Base-by-base conservation (phyloP, 2,888 invertebrate species). In the Ypsolopha scabrella region DNA sequence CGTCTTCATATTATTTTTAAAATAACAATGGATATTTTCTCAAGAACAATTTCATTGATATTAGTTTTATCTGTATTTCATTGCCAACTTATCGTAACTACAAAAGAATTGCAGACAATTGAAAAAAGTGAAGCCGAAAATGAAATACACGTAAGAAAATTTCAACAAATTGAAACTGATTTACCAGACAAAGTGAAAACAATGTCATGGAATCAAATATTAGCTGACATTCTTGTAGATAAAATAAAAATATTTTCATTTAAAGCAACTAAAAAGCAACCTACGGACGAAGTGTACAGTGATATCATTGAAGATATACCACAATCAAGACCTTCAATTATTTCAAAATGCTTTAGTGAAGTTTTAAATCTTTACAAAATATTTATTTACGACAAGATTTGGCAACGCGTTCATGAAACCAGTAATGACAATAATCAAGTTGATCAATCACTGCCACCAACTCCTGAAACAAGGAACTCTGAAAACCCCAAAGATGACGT, bases 211-310 rank as follows among this genome's bases (percentile, higher is more conserved):
- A 81, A 79, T 63, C 75, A 79, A 56, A 70, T 82, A 53, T 59
- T 83, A 39, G 82, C 83, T 6, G 73, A 77, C 55, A 71, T 74
- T 53, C 63, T 82, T 55, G 74, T 81, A 59, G 76, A 74, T 54
- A 75, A 69, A 63, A 71, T 80, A 59, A 72, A 67, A 56, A 65
- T 75, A 67, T 70, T 78, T 64, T 33, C 70, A 41, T 70, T 68
- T 52, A 64, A 64, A 24, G 24, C 24, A 24, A 24, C 24, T 24
- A 24, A 53, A 58, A 61, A 59, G 56, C 57, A 45, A 58, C 61
- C 56, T 59, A 59, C 51, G 64, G 64, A 44, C 57, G 57, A 36
- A 53, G 57, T 24, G 24, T 24, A 24, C 4, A 24, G 24, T 9
- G 59, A 57, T 7, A 58, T 61, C 9, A 52, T 47, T 10, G 50